Base-by-base conservation (phyloP, 2,888 invertebrate genomes). In the Cataglyphis albicans region DNA sequence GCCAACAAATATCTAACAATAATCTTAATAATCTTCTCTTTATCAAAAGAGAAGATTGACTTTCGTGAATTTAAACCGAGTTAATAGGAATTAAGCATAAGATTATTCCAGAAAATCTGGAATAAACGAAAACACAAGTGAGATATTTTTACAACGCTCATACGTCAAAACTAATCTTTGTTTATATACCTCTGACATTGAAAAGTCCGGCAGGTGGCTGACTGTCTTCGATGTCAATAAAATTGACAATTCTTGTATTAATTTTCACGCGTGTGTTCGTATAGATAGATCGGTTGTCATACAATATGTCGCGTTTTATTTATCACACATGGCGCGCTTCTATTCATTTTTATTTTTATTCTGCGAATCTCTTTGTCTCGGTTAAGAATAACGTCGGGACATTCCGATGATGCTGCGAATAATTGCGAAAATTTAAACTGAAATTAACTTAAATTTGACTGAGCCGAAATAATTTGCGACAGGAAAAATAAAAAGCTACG, bases 121-220 rank as follows among this genome's bases (percentile, higher is more conserved):
- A 38, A 55, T 41, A 25, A 75, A 63, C 9, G 15, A 38, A n/a
- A 38, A 48, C 82, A 82, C 68, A 87, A 83, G 63, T 29, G 83
- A 82, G 83, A 87, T 88, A 88, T 87, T 88, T 88, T 85, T 85
- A 76, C 70, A 75, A 52, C 63, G 73, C 68, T 83, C 75, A 44
- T 57, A 68, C 75, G 80, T 84, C 75, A 76, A 35, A 35, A 87
- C 81, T 83, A 65, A 89, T 89, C 84, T 82, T 44, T 82, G 65
- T 48, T 32, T 75, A 74, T 68, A 74, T 35, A 44, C 72, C 48
- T 48, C 61, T 5, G 29, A n/a, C 25, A 64, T 1, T 61, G 73
- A 80, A 83, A 75, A 83, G n/a, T 82, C 41, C 61, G 76, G 73
- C 86, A 83, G 78, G 74, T 81, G 87, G 84, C 61, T 41, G 41